Conservation (phyloP, 2,113 vertebrate species). For the Naja naja region DNA sequence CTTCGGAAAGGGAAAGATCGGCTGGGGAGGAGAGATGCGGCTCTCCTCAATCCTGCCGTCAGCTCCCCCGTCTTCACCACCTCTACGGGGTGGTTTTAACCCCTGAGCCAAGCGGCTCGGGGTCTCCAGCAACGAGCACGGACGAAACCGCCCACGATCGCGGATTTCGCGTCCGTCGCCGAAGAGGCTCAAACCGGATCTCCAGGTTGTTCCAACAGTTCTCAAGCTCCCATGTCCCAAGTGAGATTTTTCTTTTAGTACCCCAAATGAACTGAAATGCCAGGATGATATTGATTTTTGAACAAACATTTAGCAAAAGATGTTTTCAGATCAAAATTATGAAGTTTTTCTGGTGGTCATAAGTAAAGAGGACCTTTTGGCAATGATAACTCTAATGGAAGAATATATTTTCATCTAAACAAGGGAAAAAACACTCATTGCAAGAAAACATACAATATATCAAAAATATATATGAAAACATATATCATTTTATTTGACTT, state of each 20-base stretch:
- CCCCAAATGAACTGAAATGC: not conserved
- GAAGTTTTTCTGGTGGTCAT: not conserved
- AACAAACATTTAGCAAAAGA: not conserved
- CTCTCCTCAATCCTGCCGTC: no score
- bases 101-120: no score
- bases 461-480: not conserved
- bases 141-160: no score
- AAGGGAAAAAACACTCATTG: not conserved
- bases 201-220: not conserved
- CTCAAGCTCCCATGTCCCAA: not conserved
- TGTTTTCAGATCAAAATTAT: not conserved
- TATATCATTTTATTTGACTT: not conserved
- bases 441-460: not conserved
- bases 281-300: not conserved
- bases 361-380: not conserved
- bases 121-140: no score
- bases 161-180: no score
- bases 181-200: no score
- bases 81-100: no score
- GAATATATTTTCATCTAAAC: not conserved
- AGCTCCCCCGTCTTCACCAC: no score
- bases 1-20: no score
- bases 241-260: not conserved
- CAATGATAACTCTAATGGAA: not conserved
- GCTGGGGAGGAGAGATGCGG: no score